Evolutionary conservation across 2,797 vertebrate species (phyloP).

Genomic region (Luscinia luscinia): DNA sequence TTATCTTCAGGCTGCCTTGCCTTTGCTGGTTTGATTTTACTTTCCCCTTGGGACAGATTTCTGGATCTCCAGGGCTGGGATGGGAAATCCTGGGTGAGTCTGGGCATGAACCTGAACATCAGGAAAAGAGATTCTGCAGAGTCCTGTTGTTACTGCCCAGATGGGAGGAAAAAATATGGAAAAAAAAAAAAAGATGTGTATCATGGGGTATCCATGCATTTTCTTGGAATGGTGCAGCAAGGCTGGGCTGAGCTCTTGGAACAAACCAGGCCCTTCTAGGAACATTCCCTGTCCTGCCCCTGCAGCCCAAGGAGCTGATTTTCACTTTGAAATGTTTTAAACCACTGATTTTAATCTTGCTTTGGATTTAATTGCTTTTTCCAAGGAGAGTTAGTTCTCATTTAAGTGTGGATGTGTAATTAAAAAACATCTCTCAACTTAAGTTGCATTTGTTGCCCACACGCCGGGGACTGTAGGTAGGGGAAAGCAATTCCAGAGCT

Average conservation of each 20-base stretch:
- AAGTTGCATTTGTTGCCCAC: not conserved
- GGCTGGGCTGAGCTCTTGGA: not conserved
- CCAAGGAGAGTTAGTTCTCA: not conserved
- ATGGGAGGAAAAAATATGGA: not conserved
- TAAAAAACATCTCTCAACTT: not conserved
- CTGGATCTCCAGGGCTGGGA: fast-evolving
- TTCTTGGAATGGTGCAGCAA: fast-evolving
- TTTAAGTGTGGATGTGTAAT: slow-evolving; percentile 29
- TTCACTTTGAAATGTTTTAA: not conserved
- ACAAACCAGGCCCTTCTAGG: not conserved
- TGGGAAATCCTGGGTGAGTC: not conserved
- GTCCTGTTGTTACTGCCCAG: not conserved
- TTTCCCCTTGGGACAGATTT: not conserved
- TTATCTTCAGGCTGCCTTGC: not conserved
- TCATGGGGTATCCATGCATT: fast-evolving
- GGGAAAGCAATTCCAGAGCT: slow-evolving; percentile 14
- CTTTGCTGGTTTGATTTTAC: not conserved
- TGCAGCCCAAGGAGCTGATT: not conserved
- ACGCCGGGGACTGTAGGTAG: fast-evolving
- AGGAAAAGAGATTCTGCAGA: not conserved
- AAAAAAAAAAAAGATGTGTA: fast-evolving
- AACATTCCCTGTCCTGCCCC: fast-evolving
- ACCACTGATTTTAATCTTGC: not conserved
- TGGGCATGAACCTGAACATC: fast-evolving
- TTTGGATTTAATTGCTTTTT: slow-evolving; percentile 12